Percentiles rank a stretch among this genome's conserved stretches.
These are phyloP conservation scores for Hippocampus comes DNA, from an alignment of 2,113 vertebrate genomes.

Conservation along the genomic window DNA sequence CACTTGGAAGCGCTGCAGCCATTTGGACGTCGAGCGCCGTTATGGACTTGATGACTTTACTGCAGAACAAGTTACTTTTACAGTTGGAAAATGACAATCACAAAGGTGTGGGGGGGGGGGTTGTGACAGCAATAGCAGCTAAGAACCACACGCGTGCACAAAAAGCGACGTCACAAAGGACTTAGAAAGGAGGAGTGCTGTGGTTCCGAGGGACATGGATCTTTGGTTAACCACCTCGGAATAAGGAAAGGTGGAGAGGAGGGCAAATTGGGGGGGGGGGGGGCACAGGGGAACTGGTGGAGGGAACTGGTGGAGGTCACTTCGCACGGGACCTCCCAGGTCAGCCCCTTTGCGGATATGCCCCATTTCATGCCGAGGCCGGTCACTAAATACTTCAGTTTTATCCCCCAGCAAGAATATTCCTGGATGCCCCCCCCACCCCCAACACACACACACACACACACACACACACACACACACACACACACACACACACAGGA, in stretches of 20 bases:
- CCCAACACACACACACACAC: slow-evolving; percentile 36
- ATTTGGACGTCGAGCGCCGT: background rate
- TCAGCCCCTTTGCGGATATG: background rate
- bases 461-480: slow-evolving; percentile 36
- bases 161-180: slow-evolving; percentile 54
- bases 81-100: slow-evolving; percentile 6
- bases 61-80: slow-evolving; percentile 2
- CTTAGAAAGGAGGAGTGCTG: slow-evolving; percentile 40
- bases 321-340: background rate
- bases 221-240: slow-evolving; percentile 63
- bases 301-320: background rate
- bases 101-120: too few relatives aligned
- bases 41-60: background rate
- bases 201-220: slow-evolving; percentile 51
- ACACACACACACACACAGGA: slow-evolving; percentile 45
- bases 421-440: background rate
- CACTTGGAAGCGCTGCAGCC: background rate
- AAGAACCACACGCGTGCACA: slow-evolving; percentile 9
- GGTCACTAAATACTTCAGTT: background rate
- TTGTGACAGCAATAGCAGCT: slow-evolving; percentile 26
- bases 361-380: background rate
- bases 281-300: slow-evolving; percentile 4
- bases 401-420: background rate
- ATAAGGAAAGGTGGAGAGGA: slow-evolving; percentile 33
- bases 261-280: background rate